Evolutionary conservation across 2,113 vertebrate species (phyloP).

Genomic region (Otolemur garnettii): DNA sequence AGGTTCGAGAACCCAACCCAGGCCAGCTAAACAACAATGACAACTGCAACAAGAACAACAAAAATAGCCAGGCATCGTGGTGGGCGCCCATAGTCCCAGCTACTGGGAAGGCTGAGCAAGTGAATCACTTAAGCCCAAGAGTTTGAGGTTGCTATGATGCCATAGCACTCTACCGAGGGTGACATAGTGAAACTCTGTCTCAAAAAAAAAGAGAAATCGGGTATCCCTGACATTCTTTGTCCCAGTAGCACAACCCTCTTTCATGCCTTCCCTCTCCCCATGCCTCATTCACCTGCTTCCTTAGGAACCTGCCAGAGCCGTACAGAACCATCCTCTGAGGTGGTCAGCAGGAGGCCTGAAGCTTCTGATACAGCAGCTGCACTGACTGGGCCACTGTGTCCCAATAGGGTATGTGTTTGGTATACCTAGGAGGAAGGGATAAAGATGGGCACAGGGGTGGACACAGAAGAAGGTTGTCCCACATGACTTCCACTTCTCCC

Average conservation of each 20-base stretch:
- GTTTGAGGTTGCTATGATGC: too few species aligned
- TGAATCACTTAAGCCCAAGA: too few species aligned
- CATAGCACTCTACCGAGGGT: too few species aligned
- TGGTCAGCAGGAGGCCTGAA: constrained; percentile 75
- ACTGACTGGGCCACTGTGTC: constrained; percentile 80
- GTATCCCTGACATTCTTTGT: not conserved
- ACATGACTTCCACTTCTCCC: not conserved
- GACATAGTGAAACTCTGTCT: too few species aligned
- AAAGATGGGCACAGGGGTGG: not conserved
- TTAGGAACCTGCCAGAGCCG: constrained; percentile 81
- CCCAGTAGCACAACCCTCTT: not conserved
- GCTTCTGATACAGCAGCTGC: constrained; percentile 74
- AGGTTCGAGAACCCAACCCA: too few species aligned
- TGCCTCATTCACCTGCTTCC: constrained; percentile 73
- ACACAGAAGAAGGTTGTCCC: not conserved
- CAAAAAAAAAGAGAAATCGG: too few species aligned
- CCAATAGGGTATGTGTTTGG: constrained; percentile 78
- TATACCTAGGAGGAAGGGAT: constrained; percentile 74
- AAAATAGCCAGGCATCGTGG: too few species aligned
- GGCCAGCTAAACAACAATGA: too few species aligned
- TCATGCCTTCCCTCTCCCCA: not conserved
- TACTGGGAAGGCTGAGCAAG: too few species aligned
- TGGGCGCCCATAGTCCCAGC: too few species aligned
- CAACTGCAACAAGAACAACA: too few species aligned
- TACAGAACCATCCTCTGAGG: constrained; percentile 79